Base-by-base conservation (phyloP, 2,888 invertebrate species). In the Pheosia tremula region DNA sequence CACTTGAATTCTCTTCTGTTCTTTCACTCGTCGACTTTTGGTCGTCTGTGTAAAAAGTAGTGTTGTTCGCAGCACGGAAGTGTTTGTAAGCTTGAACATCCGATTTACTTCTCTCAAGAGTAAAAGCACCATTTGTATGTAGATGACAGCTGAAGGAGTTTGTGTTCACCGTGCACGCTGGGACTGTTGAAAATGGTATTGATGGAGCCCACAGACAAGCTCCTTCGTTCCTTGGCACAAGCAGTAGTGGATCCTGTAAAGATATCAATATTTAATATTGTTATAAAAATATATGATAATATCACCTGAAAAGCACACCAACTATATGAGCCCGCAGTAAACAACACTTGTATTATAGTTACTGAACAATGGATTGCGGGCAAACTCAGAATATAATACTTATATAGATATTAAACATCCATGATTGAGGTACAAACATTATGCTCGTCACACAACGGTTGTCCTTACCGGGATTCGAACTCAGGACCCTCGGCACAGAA, bases 171-270 rank as follows among this genome's bases (percentile, higher is more conserved):
- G 90, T 84, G 67, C 93, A 93, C 2, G 93, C 93, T 5, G 93
- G 88, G 10, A 79, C 79, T 1, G 93, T 88, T 1, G 93, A 93
- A 72, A 91, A 91, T 1, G 93, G 93, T 60, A 90, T 83, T 3
- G 92, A 75, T 0, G 94, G 94, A 10, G 91, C 94, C 93, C 90
- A 94, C 63, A 90, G 75, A 75, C 90, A 93, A 8, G 94, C 93
- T 24, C 95, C 95, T 69, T 94, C 94, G 83, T 95, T 95, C 68
- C 95, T 89, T 9, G 95, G 95, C 71, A 95, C 95, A 82, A 95
- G 85, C 52, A 95, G 81, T 10, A 95, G 84, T 0, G 95, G 95
- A 82, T 95, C 94, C 94, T 94, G 79, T n/a, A 84, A 81, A 54
- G 56, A 68, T 57, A 13, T 52, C 54, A 53, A 10, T 9, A 50